phyloP scores from a whole-genome alignment of 92 coral and sea anemone genomes.

The Paragorgia papillata region DNA sequence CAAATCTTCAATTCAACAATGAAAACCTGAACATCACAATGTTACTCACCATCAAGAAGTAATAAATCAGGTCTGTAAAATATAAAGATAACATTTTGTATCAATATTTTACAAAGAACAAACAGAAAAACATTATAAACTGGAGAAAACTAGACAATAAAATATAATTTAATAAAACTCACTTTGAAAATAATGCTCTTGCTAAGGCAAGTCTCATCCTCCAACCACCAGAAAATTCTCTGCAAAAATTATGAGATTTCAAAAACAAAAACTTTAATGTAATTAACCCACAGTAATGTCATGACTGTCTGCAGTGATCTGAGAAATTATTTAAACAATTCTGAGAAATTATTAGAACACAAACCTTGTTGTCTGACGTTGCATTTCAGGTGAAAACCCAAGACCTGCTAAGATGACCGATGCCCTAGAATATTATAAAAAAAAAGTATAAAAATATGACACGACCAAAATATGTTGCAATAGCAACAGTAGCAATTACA shows the following conservation, averaged over 20 bases:
- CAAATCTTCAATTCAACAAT: too few species aligned
- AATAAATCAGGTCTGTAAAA: constrained; percentile 71
- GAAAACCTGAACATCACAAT: too few species aligned
- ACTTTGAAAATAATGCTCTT: constrained; percentile 82
- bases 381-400: constrained; percentile 80
- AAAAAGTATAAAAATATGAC: neutral
- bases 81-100: neutral
- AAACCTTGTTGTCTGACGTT: constrained; percentile 64
- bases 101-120: too few species aligned
- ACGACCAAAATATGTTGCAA: too few species aligned
- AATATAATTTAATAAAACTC: neutral
- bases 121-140: neutral
- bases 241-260: constrained; percentile 17
- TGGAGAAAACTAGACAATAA: too few species aligned
- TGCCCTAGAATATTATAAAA: constrained; percentile 57
- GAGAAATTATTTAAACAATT: neutral
- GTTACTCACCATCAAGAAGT: constrained; percentile 72
- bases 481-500: too few species aligned
- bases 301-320: constrained; percentile 7
- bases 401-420: constrained; percentile 74
- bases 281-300: too few species aligned
- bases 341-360: neutral
- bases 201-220: constrained; percentile 88
- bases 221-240: constrained; percentile 93
- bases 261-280: neutral